A percentile compares a stretch with the other conserved stretches of the same genome.
phyloP scores from a whole-genome alignment of 2,797 vertebrate genomes.

The Petrocephalus sullivani region DNA sequence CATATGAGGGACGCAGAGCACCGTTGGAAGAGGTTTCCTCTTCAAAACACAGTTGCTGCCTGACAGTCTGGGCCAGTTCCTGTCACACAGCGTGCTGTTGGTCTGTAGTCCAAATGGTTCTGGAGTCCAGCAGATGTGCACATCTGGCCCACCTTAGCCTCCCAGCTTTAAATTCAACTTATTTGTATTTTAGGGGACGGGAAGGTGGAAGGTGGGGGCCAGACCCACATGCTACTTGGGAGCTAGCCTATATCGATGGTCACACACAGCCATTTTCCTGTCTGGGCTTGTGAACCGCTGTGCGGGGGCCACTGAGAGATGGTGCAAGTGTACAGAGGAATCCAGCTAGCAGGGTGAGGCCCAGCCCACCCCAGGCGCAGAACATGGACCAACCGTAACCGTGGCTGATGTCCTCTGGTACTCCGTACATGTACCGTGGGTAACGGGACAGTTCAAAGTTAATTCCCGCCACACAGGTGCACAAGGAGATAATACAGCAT shows the following conservation, averaged over 20 bases:
- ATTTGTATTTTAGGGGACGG: slow-evolving; percentile 36
- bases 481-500: slow-evolving; percentile 90
- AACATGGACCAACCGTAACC: slow-evolving; percentile 98
- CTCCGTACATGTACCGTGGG: slow-evolving; percentile 83
- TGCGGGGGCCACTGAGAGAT: slow-evolving; percentile 82
- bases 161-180: not conserved
- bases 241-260: slow-evolving; percentile 42
- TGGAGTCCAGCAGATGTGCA: not conserved
- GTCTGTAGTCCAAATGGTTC: slow-evolving; percentile 26
- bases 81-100: slow-evolving; percentile 45
- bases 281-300: slow-evolving; percentile 79
- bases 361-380: slow-evolving; percentile 90
- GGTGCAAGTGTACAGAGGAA: slow-evolving; percentile 90
- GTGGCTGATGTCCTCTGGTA: slow-evolving; percentile 92
- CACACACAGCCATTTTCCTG: slow-evolving; percentile 89
- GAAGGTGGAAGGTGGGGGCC: slow-evolving; percentile 44
- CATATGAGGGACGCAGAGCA: slow-evolving; percentile 55
- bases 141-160: not conserved
- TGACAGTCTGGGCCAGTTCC: slow-evolving; percentile 21
- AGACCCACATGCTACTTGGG: slow-evolving; percentile 8
- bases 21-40: slow-evolving; percentile 65
- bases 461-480: slow-evolving; percentile 89
- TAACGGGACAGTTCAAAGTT: slow-evolving; percentile 90
- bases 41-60: slow-evolving; percentile 32
- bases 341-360: slow-evolving; percentile 85